Percentiles rank a stretch among this genome's conserved stretches.
These are phyloP conservation scores for Uria aalge DNA, from an alignment of 2,113 vertebrate species.

Conservation along the genomic window DNA sequence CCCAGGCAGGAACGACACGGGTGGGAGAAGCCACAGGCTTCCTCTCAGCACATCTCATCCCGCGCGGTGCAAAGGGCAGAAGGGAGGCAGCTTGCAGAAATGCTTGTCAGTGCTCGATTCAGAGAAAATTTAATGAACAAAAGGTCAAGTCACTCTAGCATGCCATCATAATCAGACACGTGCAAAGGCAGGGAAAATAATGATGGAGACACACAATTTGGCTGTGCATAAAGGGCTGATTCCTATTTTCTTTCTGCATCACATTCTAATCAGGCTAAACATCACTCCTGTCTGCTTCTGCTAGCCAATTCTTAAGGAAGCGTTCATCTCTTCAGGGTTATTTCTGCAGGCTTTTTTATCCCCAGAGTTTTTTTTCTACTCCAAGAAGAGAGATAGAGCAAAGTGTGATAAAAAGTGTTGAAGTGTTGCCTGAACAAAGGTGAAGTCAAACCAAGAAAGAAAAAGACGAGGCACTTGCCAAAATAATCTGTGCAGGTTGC, in stretches of 20 bases:
- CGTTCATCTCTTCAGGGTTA: not conserved
- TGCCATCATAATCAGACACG: not conserved
- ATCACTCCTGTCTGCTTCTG: not conserved
- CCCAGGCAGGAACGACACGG: rapidly evolving
- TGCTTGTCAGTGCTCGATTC: not conserved
- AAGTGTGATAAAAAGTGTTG: not conserved
- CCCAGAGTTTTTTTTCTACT: not conserved
- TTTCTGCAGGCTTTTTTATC: not conserved
- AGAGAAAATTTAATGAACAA: not conserved
- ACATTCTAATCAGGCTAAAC: not conserved
- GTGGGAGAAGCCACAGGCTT: not conserved
- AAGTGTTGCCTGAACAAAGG: not conserved
- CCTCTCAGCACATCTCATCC: not conserved
- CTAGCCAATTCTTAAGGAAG: not conserved
- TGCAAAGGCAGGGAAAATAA: not conserved
- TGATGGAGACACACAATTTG: not conserved
- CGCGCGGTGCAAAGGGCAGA: not conserved
- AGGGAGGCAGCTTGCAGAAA: not conserved
- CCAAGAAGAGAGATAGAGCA: not conserved
- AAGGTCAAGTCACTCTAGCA: conserved; percentile 23
- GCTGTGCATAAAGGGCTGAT: not conserved
- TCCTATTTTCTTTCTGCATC: not conserved
- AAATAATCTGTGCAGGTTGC: not conserved
- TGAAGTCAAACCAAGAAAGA: not conserved
- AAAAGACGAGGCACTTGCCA: not conserved